Base-by-base conservation (phyloP, 1,140 invertebrate species). In the Pseudomyrmex cubaensis region DNA sequence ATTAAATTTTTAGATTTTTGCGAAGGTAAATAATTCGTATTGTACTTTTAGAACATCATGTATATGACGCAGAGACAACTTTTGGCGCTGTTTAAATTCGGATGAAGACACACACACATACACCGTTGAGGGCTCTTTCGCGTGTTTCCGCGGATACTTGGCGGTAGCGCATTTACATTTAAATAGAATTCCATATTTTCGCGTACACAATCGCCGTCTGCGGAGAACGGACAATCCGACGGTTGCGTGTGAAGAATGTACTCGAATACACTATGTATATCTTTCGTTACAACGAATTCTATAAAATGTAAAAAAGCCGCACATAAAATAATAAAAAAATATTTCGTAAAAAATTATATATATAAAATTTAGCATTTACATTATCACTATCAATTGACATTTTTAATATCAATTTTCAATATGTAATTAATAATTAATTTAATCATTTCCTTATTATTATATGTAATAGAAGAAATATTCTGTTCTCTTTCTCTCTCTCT, bases 131-230 rank as follows among this genome's bases (percentile, higher is more conserved):
- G 59, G 44, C 54, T 70, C 13, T 13, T 52, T 52, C 44, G 10
- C 35, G 17, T n/a, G 22, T 66, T 86, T 82, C 5, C 59, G 46
- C 59, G 57, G 80, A 82, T 62, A 57, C 50, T 54, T 63, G 17
- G 50, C 50, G 15, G 15, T 46, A 12, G 44, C 54, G 46, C 67
- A 91, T 91, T 91, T 90, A 90, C 90, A 91, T 91, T 91, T 91
- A 91, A 84, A 91, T 90, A 80, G 86, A 90, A 90, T 91, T 87
- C 61, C 85, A 80, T 90, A 88, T 90, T 90, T 86, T 48, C 46
- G 15, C 17, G 15, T 17, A 52, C 52, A 83, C 13, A 13, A 15
- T 75, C 22, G 46, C n/a, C 22, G 13, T 59, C 22, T 66, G 48
- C 35, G 0, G 10, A 76, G 17, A 77, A 20, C 35, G 0, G 10